Percentiles rank a stretch among this genome's conserved stretches.
These are phyloP conservation scores for Lamprologus lemairii DNA, from an alignment of 2,113 vertebrate genomes.

Conservation along the genomic window DNA sequence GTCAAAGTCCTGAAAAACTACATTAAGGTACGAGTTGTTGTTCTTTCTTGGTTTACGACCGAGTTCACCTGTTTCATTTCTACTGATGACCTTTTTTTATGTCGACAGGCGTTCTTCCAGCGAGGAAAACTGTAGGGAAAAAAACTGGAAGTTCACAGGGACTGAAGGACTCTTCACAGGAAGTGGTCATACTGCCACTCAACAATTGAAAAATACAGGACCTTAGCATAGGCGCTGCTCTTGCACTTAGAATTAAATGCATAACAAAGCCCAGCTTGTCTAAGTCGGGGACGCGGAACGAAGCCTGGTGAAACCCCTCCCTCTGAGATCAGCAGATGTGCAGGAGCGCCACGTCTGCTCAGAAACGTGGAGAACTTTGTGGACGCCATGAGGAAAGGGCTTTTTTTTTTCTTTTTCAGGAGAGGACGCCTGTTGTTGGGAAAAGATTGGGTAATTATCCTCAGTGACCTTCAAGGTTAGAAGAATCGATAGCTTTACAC, in stretches of 20 bases:
- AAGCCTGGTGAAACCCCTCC: not conserved
- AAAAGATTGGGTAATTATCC: not conserved
- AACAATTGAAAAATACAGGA: not conserved
- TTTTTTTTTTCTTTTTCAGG: fast-evolving
- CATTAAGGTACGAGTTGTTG: slow-evolving; percentile 81
- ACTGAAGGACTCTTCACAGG: slow-evolving; percentile 3
- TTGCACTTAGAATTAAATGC: slow-evolving; percentile 60
- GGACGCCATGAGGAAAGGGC: not conserved
- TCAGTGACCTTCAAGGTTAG: not conserved
- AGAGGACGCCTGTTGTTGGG: not conserved
- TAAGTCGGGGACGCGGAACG: not conserved
- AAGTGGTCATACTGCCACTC: slow-evolving; percentile 12
- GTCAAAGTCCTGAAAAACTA: slow-evolving; percentile 97
- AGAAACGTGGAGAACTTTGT: not conserved
- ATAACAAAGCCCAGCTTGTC: slow-evolving; percentile 28
- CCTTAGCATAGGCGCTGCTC: slow-evolving; percentile 61
- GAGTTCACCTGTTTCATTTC: not conserved
- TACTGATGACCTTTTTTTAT: not conserved
- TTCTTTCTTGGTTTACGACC: too few relatives aligned
- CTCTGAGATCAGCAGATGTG: slow-evolving; percentile 12
- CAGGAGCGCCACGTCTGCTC: not conserved
- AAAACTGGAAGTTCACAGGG: slow-evolving; percentile 11
- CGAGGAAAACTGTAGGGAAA: slow-evolving; percentile 84
- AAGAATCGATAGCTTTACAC: not conserved
- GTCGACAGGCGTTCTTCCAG: slow-evolving; percentile 88